Evolutionary conservation across 1,140 invertebrate species (phyloP).

Genomic region (Polypedilum pembai): DNA sequence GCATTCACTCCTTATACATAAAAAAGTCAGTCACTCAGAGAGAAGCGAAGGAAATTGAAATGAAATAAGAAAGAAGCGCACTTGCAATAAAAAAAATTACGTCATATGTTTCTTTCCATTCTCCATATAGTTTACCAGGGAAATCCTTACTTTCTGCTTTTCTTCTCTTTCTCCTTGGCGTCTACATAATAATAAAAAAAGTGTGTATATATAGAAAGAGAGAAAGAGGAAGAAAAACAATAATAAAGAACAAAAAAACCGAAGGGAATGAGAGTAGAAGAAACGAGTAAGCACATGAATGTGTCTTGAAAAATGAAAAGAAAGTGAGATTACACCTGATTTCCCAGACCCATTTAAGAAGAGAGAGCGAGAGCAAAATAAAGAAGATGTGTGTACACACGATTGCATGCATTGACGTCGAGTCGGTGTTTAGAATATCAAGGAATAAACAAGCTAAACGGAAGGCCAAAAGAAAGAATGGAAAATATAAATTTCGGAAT

Average conservation of each 20-base stretch:
- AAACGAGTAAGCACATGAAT: too few species aligned
- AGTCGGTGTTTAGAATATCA: constrained; percentile 21
- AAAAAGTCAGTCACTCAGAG: not conserved
- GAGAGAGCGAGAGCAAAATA: not conserved
- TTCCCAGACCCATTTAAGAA: constrained; percentile 22
- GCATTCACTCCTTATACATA: not conserved
- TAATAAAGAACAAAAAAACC: too few species aligned
- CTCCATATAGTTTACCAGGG: not conserved
- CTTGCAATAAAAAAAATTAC: constrained; percentile 13
- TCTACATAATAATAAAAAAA: not conserved
- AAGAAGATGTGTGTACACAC: not conserved
- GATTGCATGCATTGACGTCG: too few species aligned
- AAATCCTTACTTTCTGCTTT: not conserved
- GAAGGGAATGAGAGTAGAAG: too few species aligned
- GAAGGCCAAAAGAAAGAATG: constrained; percentile 24
- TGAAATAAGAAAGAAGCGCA: not conserved
- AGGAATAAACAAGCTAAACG: constrained; percentile 23
- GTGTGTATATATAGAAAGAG: not conserved
- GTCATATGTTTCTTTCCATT: constrained; percentile 18
- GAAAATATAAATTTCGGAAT: not conserved
- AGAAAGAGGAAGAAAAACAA: not conserved
- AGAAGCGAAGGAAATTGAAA: not conserved
- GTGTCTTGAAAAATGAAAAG: not conserved
- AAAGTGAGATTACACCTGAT: constrained; percentile 25
- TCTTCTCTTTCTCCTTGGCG: not conserved